Conservation (phyloP, 2,113 vertebrate genomes). For the Centropristis striata region DNA sequence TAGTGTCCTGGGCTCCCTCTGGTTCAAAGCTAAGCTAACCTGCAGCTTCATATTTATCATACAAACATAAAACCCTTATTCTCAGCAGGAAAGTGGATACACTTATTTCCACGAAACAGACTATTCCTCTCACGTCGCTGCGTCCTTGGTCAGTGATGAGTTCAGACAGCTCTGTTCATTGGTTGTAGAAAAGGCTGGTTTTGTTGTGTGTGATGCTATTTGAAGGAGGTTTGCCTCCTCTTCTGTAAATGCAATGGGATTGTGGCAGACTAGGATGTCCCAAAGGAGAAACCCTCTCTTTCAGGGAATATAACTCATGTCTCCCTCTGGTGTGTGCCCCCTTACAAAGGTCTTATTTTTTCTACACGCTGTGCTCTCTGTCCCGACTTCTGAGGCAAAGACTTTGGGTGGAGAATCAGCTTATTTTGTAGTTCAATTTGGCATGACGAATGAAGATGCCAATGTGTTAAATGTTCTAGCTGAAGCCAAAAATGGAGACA, state of each 20-base stretch:
- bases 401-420: slow-evolving; percentile 31
- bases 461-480: slow-evolving; percentile 70
- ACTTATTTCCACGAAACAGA: neutral
- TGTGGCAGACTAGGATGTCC: slow-evolving; percentile 79
- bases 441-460: slow-evolving; percentile 56
- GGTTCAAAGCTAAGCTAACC: slow-evolving; percentile 2
- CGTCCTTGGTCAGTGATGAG: slow-evolving; percentile 38
- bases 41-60: neutral
- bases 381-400: slow-evolving; percentile 29
- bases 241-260: slow-evolving; percentile 78
- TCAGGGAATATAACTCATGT: slow-evolving; percentile 67
- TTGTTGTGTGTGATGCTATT: slow-evolving; percentile 68
- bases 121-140: neutral
- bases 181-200: slow-evolving; percentile 69
- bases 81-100: neutral
- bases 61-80: neutral
- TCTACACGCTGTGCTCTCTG: slow-evolving; percentile 44
- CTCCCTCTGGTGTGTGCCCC: slow-evolving; percentile 55
- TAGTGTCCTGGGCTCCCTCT: neutral
- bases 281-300: slow-evolving; percentile 67
- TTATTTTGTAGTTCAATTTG: slow-evolving; percentile 66
- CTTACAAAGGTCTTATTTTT: slow-evolving; percentile 36
- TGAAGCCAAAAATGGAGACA: slow-evolving; percentile 76
- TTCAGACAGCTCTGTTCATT: slow-evolving; percentile 76
- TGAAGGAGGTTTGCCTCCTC: slow-evolving; percentile 58